A percentile compares a stretch with the other conserved stretches of the same genome.
phyloP scores from a whole-genome alignment of 2,888 invertebrate genomes.

The Bruchidius siliquastri region DNA sequence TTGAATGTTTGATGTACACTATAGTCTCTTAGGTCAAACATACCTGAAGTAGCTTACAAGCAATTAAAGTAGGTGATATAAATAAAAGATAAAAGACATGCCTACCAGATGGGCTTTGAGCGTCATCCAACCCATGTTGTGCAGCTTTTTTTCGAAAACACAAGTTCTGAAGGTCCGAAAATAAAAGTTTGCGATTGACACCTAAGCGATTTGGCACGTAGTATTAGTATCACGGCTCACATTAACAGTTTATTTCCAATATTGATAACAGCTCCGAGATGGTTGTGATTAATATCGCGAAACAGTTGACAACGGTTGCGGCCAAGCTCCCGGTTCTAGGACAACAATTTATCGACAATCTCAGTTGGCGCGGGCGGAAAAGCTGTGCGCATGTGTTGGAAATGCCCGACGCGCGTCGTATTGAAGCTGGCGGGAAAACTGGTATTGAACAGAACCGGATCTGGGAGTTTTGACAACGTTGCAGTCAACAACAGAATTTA shows the following conservation, averaged over 20 bases:
- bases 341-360: conserved; percentile 39
- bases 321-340: conserved; percentile 20
- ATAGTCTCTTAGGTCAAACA: neutral
- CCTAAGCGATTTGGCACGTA: neutral
- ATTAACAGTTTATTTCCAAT: neutral
- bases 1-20: neutral
- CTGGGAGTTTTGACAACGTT: too few species aligned
- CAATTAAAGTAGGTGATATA: too few species aligned
- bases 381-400: neutral
- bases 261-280: too few species aligned
- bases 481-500: too few species aligned
- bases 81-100: too few species aligned
- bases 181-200: neutral
- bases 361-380: conserved; percentile 25
- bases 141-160: neutral
- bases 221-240: neutral
- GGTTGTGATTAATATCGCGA: neutral
- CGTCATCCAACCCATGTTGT: conserved; percentile 55
- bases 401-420: conserved; percentile 4
- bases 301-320: neutral
- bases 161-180: neutral
- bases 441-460: neutral
- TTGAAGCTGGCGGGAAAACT: neutral
- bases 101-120: conserved; percentile 55
- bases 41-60: too few species aligned